Evolutionary conservation across 2,888 invertebrate genomes (phyloP).

Genomic region (Cerceris rybyensis): DNA sequence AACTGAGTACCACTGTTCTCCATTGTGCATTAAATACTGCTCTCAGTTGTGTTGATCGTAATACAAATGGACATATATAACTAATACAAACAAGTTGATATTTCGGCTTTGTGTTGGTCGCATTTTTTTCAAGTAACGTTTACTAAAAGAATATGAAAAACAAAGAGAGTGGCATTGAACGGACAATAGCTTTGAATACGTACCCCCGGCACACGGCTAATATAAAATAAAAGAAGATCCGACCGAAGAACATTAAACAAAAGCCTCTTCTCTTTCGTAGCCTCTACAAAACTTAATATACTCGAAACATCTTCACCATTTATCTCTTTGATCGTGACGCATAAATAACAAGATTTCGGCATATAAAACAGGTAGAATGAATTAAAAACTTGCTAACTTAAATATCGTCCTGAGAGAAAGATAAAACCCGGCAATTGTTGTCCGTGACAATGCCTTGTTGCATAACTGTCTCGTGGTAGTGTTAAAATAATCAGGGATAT

Average conservation of each 20-base stretch:
- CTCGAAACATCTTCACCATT: not conserved
- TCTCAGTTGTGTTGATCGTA: not conserved
- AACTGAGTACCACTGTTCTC: too few species aligned
- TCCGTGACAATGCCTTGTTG: too few species aligned
- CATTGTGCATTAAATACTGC: not conserved
- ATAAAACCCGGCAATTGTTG: too few species aligned
- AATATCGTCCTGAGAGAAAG: too few species aligned
- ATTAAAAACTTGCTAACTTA: not conserved
- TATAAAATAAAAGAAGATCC: conserved; percentile 2
- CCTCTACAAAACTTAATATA: not conserved
- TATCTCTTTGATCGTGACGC: not conserved
- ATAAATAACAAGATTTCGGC: not conserved
- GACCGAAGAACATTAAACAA: conserved; percentile 4
- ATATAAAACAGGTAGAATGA: not conserved
- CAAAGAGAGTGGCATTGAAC: conserved; percentile 25
- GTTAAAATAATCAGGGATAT: too few species aligned
- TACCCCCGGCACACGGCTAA: not conserved
- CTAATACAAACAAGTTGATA: not conserved
- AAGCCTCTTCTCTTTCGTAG: not conserved
- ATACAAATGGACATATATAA: not conserved
- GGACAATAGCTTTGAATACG: conserved; percentile 26
- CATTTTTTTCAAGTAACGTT: conserved; percentile 3
- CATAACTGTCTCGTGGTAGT: too few species aligned
- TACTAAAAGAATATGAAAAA: conserved; percentile 21
- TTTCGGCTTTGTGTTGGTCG: not conserved